Base-by-base conservation (phyloP, 2,113 vertebrate species). In the Uropsilus gracilis region DNA sequence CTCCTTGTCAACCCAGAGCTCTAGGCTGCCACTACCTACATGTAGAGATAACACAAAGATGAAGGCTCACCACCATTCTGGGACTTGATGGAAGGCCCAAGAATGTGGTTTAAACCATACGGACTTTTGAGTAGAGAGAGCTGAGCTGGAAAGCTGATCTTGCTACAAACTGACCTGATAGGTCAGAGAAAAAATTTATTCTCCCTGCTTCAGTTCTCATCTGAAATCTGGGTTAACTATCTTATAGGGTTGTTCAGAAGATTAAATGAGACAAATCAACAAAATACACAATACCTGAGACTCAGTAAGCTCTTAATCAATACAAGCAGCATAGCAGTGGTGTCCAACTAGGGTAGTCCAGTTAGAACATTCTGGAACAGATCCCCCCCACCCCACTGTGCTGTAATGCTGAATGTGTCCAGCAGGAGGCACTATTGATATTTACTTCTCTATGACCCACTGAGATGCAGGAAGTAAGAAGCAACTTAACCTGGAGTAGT, bases 391-490 rank as follows among this genome's bases (percentile, higher is more conserved):
- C 48, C 37, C 46, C 4, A 50, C 16, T 50, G 6, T 55, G 2
- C 0, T 86, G 68, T 77, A 94, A 73, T 50, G 26, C 39, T 1
- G 0, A 2, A 0, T 2, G 1, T n/a, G 14, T 77, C 88, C 97
- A 86, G 89, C 68, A 95, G 96, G 95, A n/a, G 94, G 72, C 61
- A 18, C 88, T 64, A 20, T 77, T 92, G 61, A 46, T 88, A 93
- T 53, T 61, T 72, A 20, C 37, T 11, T 42, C 64, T 80, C 22
- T 22, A 9, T 64, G 20, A 32, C 53, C 53, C 42, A 8, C 61
- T 44, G 80, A 64, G 57, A 4, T 73, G 10, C 16, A 0, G 44
- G 64, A 63, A 72, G 39, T 26, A 0, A 37, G 53, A 18, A 37
- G n/a, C 32, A 22, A 13, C 32, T 59, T 84, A 59, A 61, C 46